A percentile compares a stretch with the other conserved stretches of the same genome.
Evolutionary conservation across 1,140 invertebrate species (phyloP).

Genomic region (Manduca sexta): DNA sequence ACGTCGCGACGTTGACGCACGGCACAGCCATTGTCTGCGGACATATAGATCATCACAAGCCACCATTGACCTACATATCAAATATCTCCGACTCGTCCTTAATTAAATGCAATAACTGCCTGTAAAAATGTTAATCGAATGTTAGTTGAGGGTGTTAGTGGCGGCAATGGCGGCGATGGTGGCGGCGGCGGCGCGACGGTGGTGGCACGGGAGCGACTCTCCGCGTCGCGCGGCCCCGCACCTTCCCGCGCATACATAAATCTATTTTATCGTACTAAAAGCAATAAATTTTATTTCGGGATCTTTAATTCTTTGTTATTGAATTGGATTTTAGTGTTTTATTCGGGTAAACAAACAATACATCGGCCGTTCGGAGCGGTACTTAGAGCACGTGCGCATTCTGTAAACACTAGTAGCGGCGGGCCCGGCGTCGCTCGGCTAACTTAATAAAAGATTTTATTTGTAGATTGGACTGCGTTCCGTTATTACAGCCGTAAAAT

Average conservation of each 20-base stretch:
- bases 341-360: conserved; percentile 71
- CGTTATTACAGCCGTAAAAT: conserved; percentile 42
- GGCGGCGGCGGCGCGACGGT: conserved; percentile 6
- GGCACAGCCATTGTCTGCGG: no score
- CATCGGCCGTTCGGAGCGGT: conserved; percentile 50
- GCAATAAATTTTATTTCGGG: conserved; percentile 73
- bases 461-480: conserved; percentile 43
- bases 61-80: no score
- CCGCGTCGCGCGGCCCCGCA: conserved; percentile 15
- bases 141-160: conserved; percentile 43
- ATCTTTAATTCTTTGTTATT: conserved; percentile 74
- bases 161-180: conserved; percentile 43
- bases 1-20: no score
- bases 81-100: background rate
- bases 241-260: conserved; percentile 54
- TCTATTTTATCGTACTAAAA: conserved; percentile 70
- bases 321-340: conserved; percentile 73
- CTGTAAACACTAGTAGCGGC: conserved; percentile 45
- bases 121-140: conserved; percentile 12
- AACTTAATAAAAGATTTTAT: conserved; percentile 65
- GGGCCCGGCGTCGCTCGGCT: conserved; percentile 41
- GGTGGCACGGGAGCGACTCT: no score
- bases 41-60: no score
- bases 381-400: conserved; percentile 61
- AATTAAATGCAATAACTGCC: conserved; percentile 15